phyloP scores from a whole-genome alignment of 1,140 invertebrate genomes.

The Drosophila kurseongensis region DNA sequence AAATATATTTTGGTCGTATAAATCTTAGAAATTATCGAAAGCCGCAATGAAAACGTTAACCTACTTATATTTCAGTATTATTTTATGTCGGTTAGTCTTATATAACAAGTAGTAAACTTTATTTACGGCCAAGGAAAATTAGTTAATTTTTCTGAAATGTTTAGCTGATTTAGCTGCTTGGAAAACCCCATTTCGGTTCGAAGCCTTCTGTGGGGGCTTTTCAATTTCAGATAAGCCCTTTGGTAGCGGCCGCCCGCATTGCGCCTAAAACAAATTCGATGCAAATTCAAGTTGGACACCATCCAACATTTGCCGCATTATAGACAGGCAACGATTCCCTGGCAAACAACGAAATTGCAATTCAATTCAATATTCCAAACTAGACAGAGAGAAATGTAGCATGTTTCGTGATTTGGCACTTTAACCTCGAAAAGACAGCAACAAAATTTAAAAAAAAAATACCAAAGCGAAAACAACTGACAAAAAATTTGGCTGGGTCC shows the following conservation, averaged over 20 bases:
- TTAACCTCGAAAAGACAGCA: constrained; percentile 61
- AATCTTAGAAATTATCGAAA: too few species aligned
- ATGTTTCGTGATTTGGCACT: constrained; percentile 72
- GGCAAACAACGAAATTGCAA: constrained; percentile 57
- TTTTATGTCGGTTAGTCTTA: too few species aligned
- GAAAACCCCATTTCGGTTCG: neutral
- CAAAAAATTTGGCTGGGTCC: constrained; percentile 63
- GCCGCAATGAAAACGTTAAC: too few species aligned
- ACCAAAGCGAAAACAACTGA: constrained; percentile 32
- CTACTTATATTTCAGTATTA: too few species aligned
- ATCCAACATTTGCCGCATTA: constrained; percentile 79
- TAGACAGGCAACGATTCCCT: constrained; percentile 35
- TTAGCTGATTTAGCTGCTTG: neutral
- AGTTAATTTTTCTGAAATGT: neutral
- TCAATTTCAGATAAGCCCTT: constrained; percentile 76
- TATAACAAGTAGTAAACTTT: neutral
- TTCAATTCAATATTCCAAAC: constrained; percentile 72
- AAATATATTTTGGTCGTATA: neutral
- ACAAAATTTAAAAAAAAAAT: constrained; percentile 26
- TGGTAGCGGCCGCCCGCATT: constrained; percentile 62
- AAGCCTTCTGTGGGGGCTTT: constrained; percentile 28
- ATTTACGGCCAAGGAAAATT: neutral
- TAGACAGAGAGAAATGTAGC: constrained; percentile 48
- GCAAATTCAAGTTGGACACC: constrained; percentile 73
- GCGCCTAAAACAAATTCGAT: constrained; percentile 71